These are phyloP conservation scores for Engystomops pustulosus DNA, from an alignment of 2,113 vertebrate genomes.

Conservation along the genomic window DNA sequence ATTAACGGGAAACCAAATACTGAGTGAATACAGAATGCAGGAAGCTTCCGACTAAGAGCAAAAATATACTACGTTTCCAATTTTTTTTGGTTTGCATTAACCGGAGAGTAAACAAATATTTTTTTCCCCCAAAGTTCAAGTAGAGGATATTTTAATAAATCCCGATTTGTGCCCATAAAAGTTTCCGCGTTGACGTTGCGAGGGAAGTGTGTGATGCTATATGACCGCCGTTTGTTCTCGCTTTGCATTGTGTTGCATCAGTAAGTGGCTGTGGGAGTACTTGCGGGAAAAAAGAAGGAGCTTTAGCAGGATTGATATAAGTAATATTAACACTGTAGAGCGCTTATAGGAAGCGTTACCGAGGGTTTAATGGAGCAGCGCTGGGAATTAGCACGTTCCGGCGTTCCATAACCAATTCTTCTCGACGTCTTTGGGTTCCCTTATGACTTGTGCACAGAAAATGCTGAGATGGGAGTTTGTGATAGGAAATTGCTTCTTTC, in stretches of 20 bases:
- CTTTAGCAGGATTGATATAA: conserved; percentile 43
- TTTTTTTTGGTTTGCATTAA: background rate
- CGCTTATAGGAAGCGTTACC: conserved; percentile 28
- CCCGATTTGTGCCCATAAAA: conserved; percentile 23
- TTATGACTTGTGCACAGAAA: background rate
- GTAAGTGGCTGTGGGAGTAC: conserved; percentile 44
- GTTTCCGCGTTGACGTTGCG: background rate
- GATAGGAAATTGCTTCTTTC: conserved; percentile 1
- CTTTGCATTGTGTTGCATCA: conserved; percentile 43
- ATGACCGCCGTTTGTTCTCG: conserved; percentile 15
- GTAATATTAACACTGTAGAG: conserved; percentile 37
- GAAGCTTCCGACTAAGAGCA: background rate
- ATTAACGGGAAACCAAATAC: conserved; percentile 77
- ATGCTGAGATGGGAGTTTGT: conserved; percentile 1
- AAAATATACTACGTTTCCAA: background rate
- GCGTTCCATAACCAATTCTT: conserved; percentile 33
- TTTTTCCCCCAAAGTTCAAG: conserved; percentile 34
- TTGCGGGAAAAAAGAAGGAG: conserved; percentile 36
- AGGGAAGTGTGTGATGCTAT: conserved; percentile 5
- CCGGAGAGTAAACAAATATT: conserved; percentile 24
- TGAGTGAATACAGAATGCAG: conserved; percentile 66
- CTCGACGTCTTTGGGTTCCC: conserved; percentile 19
- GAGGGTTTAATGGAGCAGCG: conserved; percentile 38
- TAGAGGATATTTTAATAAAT: conserved; percentile 40
- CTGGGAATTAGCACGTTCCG: conserved; percentile 31